Evolutionary conservation across 2,888 invertebrate species (phyloP).

Genomic region (Polydrusus pterygomalis): DNA sequence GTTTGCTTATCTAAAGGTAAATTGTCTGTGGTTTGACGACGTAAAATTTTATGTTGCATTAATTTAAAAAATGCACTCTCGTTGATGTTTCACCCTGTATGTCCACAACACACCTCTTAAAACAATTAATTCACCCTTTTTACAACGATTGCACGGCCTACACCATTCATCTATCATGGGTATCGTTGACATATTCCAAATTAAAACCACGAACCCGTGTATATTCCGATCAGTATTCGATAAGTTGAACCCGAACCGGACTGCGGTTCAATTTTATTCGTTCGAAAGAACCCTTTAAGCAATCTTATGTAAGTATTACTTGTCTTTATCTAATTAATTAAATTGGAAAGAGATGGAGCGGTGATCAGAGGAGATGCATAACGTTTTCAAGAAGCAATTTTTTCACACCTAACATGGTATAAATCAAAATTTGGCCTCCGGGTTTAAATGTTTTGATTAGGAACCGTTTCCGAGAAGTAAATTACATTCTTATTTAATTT

Average conservation of each 20-base stretch:
- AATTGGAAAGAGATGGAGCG: constrained; percentile 18
- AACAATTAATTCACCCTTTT: constrained; percentile 72
- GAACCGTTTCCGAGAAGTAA: constrained; percentile 20
- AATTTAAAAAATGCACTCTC: neutral
- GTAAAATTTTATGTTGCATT: too few relatives aligned
- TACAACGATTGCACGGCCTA: constrained; percentile 70
- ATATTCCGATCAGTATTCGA: constrained; percentile 48
- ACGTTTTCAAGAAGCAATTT: neutral
- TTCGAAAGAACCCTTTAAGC: constrained; percentile 39
- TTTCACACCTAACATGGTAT: constrained; percentile 30
- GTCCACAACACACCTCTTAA: constrained; percentile 70
- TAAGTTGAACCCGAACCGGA: constrained; percentile 21
- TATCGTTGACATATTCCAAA: constrained; percentile 73
- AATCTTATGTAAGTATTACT: constrained; percentile 13
- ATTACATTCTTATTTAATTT: constrained; percentile 28
- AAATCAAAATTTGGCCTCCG: constrained; percentile 39
- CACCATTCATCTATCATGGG: constrained; percentile 72
- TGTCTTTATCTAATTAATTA: constrained; percentile 13
- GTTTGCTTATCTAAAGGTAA: too few relatives aligned
- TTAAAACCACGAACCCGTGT: constrained; percentile 72
- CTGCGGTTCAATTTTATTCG: constrained; percentile 42
- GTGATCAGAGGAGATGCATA: constrained; percentile 11
- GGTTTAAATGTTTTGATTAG: constrained; percentile 44
- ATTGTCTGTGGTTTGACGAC: too few relatives aligned
- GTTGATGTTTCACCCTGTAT: constrained; percentile 45